Conservation (phyloP, 2,888 invertebrate species). For the Cabera pusaria region DNA sequence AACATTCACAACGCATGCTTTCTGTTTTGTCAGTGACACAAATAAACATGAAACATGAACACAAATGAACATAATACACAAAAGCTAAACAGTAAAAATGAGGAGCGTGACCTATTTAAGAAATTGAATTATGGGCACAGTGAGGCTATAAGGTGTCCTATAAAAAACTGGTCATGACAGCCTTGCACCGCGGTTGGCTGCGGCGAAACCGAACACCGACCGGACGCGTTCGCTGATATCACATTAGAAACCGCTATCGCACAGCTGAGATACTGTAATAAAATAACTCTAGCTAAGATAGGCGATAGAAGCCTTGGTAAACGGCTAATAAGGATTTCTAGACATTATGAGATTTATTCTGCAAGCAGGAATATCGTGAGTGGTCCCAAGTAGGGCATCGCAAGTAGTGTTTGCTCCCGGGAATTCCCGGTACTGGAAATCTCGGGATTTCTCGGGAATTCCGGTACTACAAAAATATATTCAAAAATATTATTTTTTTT, state of each 20-base stretch:
- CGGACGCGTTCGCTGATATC: conserved; percentile 57
- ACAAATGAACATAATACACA: no score
- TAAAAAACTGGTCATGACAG: conserved; percentile 44
- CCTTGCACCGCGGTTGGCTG: conserved; percentile 35
- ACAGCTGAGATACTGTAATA: conserved; percentile 20
- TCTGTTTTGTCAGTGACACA: neutral
- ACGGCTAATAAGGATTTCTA: no score
- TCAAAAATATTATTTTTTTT: no score
- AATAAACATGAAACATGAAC: neutral
- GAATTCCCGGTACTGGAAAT: no score
- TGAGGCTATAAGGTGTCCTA: conserved; percentile 31
- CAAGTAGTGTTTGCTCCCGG: no score
- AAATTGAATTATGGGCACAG: conserved; percentile 14
- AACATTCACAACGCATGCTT: no score
- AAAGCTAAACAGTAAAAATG: neutral
- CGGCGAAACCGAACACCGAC: conserved; percentile 53
- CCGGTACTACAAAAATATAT: no score
- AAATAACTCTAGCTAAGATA: conserved; percentile 13
- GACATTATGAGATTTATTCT: no score
- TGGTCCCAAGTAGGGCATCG: neutral
- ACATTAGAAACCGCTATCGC: conserved; percentile 62
- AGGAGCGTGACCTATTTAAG: conserved; percentile 26
- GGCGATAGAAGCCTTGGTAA: conserved; percentile 4
- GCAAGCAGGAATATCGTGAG: no score
- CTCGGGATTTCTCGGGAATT: no score